Evolutionary conservation across 2,797 vertebrate species (phyloP), one percentile per base, ranked within the genome.

Genomic region (Manis crassicaudata): DNA sequence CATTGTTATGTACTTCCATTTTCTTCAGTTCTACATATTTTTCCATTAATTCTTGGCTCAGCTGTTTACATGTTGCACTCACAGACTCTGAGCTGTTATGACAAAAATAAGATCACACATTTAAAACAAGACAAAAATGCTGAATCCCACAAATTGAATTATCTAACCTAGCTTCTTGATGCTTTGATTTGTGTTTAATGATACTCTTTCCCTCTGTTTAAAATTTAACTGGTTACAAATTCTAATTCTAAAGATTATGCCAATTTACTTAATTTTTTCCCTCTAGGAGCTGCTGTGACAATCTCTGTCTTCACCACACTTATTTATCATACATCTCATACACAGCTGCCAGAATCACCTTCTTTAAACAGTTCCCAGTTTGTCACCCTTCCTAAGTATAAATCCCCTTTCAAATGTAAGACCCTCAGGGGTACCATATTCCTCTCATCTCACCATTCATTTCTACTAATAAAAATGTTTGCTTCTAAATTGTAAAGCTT

Each of bases 11-110:
- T 7, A 98, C 98, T 97, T 99, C 98, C 88, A 99, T 58, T 25
- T 97, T 98, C 88, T 98, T 99, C 96, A 99, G 94, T 29, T 99
- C 98, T 96, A 98, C 98, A 65, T 98, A 98, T 90, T 94, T 98
- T 88, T 98, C 98, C 90, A 97, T 98, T 83, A 98, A 97, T 58
- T 99, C 99, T 77, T 98, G 97, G 27, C 97, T 98, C 93, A 98
- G 97, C 67, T 98, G 98, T 70, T 98, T 97, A 93, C 98, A 99
- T 86, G 98, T 98, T 85, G 97, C 58, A 97, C 98, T 98, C 93
- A 98, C 97, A 96, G 98, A 98, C 88, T 97, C 95, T 60, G 98
- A 97, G 96, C 98, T 98, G 67, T 58, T n/a, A 97, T 73, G 85
- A 97, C 93, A 98, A 96, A 97, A 96, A 94, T 32, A 97, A 68